Percentiles rank a stretch among this genome's conserved stretches.
Conservation (phyloP, 2,113 vertebrate species). For the Rhegmatorhina hoffmannsi region DNA sequence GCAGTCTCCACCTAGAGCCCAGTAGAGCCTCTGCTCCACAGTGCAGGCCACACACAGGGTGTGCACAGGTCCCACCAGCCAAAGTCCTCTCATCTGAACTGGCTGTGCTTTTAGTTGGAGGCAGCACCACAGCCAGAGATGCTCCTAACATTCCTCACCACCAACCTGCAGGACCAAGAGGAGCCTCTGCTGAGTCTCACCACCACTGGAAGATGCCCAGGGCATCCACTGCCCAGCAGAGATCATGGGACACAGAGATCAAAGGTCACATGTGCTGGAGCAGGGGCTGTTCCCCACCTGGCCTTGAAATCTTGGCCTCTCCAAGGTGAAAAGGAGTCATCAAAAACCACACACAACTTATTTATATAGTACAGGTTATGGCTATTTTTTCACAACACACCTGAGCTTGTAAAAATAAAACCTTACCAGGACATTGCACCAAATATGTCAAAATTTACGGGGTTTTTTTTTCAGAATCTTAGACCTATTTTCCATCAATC, state of each 20-base stretch:
- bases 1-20: slow-evolving; percentile 63
- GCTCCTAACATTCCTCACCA: not conserved
- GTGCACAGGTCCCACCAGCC: not conserved
- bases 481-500: not conserved
- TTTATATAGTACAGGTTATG: not conserved
- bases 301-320: not conserved
- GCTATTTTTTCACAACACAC: not conserved
- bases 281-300: accelerated
- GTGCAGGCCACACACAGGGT: not conserved
- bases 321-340: not conserved
- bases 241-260: not conserved
- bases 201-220: not conserved
- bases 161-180: not conserved
- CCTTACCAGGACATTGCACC: not conserved
- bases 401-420: not conserved
- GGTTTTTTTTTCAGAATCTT: not conserved
- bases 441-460: not conserved
- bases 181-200: not conserved
- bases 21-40: not conserved
- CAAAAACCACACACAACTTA: not conserved
- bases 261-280: accelerated
- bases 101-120: not conserved
- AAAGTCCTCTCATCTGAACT: not conserved
- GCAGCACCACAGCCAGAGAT: not conserved
- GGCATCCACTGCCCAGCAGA: not conserved